phyloP scores from a whole-genome alignment of 2,888 invertebrate species.

The Hemithea aestivaria region DNA sequence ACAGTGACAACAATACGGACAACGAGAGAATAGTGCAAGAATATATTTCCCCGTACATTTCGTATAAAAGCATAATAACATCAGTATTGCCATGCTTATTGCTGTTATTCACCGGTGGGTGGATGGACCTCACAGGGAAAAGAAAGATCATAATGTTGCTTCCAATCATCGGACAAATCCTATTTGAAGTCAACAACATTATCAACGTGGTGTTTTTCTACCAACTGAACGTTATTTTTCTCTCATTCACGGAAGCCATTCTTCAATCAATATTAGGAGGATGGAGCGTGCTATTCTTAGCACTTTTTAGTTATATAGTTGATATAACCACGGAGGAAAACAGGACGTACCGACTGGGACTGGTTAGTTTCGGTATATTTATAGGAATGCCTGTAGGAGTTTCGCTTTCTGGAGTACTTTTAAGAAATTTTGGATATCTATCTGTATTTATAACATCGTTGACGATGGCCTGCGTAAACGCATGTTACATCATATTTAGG shows the following conservation, averaged over 20 bases:
- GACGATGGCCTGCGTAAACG: slow-evolving; percentile 1
- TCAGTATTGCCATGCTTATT: slow-evolving; percentile 84
- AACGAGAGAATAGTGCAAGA: slow-evolving; percentile 77
- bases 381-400: slow-evolving; percentile 28
- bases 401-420: slow-evolving; percentile 24
- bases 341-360: slow-evolving; percentile 67
- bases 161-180: slow-evolving; percentile 52
- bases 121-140: slow-evolving; percentile 61
- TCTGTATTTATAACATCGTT: slow-evolving; percentile 10
- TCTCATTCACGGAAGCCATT: slow-evolving; percentile 44
- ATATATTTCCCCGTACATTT: slow-evolving; percentile 83
- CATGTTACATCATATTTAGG: slow-evolving; percentile 6
- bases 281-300: slow-evolving; percentile 48
- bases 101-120: slow-evolving; percentile 77
- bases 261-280: slow-evolving; percentile 35
- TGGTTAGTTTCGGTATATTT: slow-evolving; percentile 32
- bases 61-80: slow-evolving; percentile 86
- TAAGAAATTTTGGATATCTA: slow-evolving; percentile 38
- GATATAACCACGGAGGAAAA: slow-evolving; percentile 57
- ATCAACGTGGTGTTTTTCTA: slow-evolving; percentile 53
- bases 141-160: slow-evolving; percentile 61
- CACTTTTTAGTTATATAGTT: slow-evolving; percentile 60
- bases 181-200: slow-evolving; percentile 42
- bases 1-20: slow-evolving; percentile 74
- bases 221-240: slow-evolving; percentile 48